phyloP scores from a whole-genome alignment of 2,888 invertebrate species.

The Lasioglossum marginatum region DNA sequence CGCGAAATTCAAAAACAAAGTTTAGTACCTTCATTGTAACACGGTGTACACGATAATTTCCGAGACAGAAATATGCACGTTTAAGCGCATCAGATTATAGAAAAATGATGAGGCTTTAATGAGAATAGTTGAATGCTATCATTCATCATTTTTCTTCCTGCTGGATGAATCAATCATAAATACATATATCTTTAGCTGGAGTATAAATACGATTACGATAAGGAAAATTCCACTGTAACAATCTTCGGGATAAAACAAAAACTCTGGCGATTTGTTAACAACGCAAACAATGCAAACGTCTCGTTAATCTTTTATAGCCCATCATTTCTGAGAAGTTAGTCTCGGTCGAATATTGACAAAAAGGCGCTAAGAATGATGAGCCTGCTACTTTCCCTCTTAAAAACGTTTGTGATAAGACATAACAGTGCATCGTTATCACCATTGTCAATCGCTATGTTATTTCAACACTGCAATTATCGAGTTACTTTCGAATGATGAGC shows the following conservation, averaged over 20 bases:
- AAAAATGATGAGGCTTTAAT: not conserved
- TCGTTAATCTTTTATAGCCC: too few relatives aligned
- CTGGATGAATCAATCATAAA: not conserved
- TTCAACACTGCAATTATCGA: not conserved
- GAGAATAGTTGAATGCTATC: not conserved
- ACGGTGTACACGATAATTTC: not conserved
- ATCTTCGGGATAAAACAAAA: not conserved
- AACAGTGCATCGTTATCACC: not conserved
- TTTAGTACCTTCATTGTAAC: not conserved
- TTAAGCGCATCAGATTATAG: not conserved
- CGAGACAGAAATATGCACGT: not conserved
- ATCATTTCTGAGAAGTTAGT: too few relatives aligned
- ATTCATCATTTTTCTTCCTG: not conserved
- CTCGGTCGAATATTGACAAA: not conserved
- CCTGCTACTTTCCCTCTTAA: not conserved
- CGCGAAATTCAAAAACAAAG: constrained; percentile 3
- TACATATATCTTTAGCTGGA: not conserved
- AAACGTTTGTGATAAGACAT: not conserved
- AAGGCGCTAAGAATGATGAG: not conserved
- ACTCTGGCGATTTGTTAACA: not conserved
- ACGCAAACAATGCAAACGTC: not conserved
- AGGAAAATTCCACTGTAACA: not conserved
- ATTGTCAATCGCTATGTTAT: too few relatives aligned
- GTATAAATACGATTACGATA: not conserved
- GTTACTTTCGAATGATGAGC: not conserved